Conservation (phyloP, 2,888 invertebrate genomes). For the Rhagium mordax region DNA sequence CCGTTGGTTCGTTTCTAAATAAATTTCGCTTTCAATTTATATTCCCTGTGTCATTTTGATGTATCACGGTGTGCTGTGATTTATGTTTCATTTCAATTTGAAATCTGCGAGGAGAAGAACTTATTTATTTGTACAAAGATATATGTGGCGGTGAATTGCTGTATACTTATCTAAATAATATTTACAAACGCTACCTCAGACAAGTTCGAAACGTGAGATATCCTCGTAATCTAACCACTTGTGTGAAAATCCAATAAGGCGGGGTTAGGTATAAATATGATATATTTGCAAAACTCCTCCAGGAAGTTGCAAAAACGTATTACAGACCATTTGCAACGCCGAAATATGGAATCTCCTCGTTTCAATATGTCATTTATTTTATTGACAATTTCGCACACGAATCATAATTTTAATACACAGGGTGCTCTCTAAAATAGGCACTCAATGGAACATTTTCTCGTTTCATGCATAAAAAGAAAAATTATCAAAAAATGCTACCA, state of each 20-base stretch:
- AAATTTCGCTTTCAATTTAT: constrained; percentile 54
- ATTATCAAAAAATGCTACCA: too few relatives aligned
- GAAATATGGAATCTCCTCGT: not conserved
- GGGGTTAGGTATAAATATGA: constrained; percentile 1
- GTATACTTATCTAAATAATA: constrained; percentile 37
- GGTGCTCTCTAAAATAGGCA: too few relatives aligned
- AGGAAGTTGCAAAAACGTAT: not conserved
- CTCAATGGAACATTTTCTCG: too few relatives aligned
- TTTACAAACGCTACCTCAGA: constrained; percentile 34
- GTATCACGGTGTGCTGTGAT: constrained; percentile 48
- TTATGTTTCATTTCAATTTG: constrained; percentile 45
- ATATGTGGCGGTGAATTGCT: constrained; percentile 21
- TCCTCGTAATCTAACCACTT: constrained; percentile 7
- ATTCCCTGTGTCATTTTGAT: constrained; percentile 49
- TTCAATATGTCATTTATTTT: not conserved
- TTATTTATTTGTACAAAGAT: constrained; percentile 33
- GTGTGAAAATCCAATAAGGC: constrained; percentile 27
- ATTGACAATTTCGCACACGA: too few relatives aligned
- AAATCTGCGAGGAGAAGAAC: constrained; percentile 39
- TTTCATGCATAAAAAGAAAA: too few relatives aligned
- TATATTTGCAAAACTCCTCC: not conserved
- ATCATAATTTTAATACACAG: too few relatives aligned
- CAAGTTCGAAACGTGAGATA: constrained; percentile 21
- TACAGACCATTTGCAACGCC: not conserved
- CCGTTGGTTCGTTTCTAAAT: constrained; percentile 38